A percentile compares a stretch with the other conserved stretches of the same genome.
These are phyloP conservation scores for Oppia nitens DNA, from an alignment of 1,140 invertebrate species.

Conservation along the genomic window DNA sequence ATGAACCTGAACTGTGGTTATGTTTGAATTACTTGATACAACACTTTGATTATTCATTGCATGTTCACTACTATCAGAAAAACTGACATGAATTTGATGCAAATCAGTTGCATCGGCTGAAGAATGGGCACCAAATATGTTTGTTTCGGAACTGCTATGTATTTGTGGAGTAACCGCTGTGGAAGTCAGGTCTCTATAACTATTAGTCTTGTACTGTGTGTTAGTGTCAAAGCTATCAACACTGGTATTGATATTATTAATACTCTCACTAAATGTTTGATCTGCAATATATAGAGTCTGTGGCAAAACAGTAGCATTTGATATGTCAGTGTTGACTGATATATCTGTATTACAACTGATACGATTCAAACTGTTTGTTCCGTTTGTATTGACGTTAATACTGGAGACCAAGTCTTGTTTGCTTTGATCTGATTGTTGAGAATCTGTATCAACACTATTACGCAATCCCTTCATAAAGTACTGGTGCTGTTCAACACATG, in stretches of 20 bases:
- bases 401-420: not conserved
- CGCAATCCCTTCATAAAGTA: constrained; percentile 4
- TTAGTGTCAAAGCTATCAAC: not conserved
- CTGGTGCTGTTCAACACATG: constrained; percentile 14
- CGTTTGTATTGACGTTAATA: not conserved
- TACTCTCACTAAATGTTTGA: too few relatives aligned
- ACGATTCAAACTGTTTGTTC: not conserved
- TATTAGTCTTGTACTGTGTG: not conserved
- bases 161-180: not conserved
- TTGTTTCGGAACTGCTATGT: not conserved
- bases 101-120: constrained; percentile 7
- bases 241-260: not conserved
- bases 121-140: not conserved
- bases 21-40: not conserved
- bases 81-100: constrained; percentile 4
- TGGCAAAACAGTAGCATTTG: not conserved
- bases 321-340: not conserved
- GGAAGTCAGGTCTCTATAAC: not conserved
- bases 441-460: not conserved
- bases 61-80: not conserved
- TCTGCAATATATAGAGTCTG: not conserved
- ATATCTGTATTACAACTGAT: not conserved
- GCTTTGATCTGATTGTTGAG: not conserved
- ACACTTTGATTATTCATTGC: not conserved
- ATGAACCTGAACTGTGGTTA: not conserved